These are phyloP conservation scores for Limosa lapponica DNA, from an alignment of 2,797 vertebrate genomes.

Conservation along the genomic window DNA sequence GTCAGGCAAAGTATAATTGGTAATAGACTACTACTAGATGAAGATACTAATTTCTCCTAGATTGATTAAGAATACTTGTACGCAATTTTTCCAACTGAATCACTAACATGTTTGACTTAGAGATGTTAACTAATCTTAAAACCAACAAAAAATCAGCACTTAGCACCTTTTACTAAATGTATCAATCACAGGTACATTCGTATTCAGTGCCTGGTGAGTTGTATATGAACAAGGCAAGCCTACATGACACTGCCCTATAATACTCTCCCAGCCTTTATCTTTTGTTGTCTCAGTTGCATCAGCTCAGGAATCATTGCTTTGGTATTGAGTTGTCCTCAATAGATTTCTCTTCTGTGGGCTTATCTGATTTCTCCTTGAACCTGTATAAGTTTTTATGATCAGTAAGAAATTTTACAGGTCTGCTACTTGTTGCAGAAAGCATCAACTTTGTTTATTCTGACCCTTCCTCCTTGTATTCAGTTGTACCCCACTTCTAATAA, in stretches of 20 bases:
- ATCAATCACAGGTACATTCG: fast-evolving
- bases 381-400: neutral
- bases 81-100: neutral
- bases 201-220: neutral
- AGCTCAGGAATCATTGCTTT: neutral
- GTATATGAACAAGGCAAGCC: neutral
- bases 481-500: neutral
- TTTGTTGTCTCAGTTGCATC: neutral
- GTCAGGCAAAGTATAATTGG: neutral
- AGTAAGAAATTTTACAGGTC: neutral
- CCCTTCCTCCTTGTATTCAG: neutral
- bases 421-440: neutral
- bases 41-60: neutral
- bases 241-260: fast-evolving
- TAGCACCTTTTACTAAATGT: neutral
- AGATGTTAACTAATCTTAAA: neutral
- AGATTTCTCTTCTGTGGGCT: neutral
- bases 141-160: fast-evolving
- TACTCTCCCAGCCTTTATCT: neutral
- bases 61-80: neutral
- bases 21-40: neutral
- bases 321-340: neutral
- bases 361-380: neutral
- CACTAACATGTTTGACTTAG: neutral
- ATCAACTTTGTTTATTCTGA: neutral